Conservation (phyloP, 2,888 invertebrate genomes). For the Dynastes maya region DNA sequence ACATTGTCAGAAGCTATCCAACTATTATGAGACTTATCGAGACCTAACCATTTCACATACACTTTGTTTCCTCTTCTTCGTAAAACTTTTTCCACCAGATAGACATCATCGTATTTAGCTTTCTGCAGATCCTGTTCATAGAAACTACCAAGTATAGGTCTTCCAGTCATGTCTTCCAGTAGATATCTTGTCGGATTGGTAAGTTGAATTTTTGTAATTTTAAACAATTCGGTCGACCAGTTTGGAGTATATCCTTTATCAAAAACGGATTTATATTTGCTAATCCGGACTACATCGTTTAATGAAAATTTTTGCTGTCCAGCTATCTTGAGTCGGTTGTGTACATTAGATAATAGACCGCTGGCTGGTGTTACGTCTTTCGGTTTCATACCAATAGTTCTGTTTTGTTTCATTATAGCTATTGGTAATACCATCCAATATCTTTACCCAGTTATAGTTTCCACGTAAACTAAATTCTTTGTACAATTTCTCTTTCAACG, state of each 20-base stretch:
- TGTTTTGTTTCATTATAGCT: too few species aligned
- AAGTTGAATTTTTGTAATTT: constrained; percentile 58
- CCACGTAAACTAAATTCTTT: too few species aligned
- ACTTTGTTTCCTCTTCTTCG: neutral
- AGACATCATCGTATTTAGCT: neutral
- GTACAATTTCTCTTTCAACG: too few species aligned
- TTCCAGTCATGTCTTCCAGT: constrained; percentile 58
- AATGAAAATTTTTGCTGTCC: constrained; percentile 57
- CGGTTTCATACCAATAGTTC: neutral
- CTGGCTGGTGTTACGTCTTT: neutral
- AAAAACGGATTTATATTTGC: constrained; percentile 58
- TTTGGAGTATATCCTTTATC: constrained; percentile 63
- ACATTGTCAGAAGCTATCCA: neutral
- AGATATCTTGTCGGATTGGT: constrained; percentile 62
- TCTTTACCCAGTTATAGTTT: too few species aligned
- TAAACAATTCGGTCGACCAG: constrained; percentile 65
- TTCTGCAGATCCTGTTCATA: constrained; percentile 45
- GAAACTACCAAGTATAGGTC: constrained; percentile 57
- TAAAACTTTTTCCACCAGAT: neutral
- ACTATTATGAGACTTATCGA: neutral
- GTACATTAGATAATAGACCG: neutral
- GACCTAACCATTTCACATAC: neutral
- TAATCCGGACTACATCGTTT: constrained; percentile 63
- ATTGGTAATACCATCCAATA: too few species aligned
- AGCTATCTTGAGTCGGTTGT: constrained; percentile 47